Evolutionary conservation across 2,113 vertebrate genomes (phyloP), one percentile per base, ranked within the genome.

Genomic region (Myiozetetes cayanensis): DNA sequence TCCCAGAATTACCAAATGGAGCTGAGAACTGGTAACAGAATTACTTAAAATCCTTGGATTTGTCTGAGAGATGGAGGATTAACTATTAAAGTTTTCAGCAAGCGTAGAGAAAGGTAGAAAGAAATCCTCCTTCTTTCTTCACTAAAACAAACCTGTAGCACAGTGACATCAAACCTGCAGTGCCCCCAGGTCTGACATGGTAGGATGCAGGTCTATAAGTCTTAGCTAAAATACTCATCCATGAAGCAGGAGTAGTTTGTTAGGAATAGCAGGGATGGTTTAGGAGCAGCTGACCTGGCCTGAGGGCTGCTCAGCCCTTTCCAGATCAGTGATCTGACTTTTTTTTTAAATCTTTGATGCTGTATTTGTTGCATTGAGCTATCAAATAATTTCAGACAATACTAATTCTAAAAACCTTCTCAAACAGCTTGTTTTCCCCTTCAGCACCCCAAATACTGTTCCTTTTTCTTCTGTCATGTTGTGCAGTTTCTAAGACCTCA

Each of bases 271-370:
- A 74, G 76, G 28, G n/a, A 56, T 86, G 39, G 19, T 74, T 93
- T 77, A 18, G 39, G 68, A 93, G 21, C 65, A 90, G 63, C 83
- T 94, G 88, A 88, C 62, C 39, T 62, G 88, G 59, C 79, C 63
- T 67, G 52, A 72, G 74, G 62, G 49, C 44, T 74, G 30, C 43
- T 87, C 66, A 85, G 46, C 71, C 67, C 49, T 90, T 94, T 93
- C 80, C 86, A 84, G 39, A 55, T 67, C 4, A 4, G 2, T 88
- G 67, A 66, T 66, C 67, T 66, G 15, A 23, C 14, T 47, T 18
- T 8, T 17, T 37, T 23, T 49, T n/a, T 7, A 16, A 8, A 16
- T 18, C 19, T 78, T 89, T 28, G 11, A 14, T n/a, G 43, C 28
- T 62, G 9, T 27, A 30, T 84, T 73, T 80, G 55, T 81, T 53